phyloP scores from a whole-genome alignment of 92 coral and sea anemone genomes.

The Galaxea fascicularis region DNA sequence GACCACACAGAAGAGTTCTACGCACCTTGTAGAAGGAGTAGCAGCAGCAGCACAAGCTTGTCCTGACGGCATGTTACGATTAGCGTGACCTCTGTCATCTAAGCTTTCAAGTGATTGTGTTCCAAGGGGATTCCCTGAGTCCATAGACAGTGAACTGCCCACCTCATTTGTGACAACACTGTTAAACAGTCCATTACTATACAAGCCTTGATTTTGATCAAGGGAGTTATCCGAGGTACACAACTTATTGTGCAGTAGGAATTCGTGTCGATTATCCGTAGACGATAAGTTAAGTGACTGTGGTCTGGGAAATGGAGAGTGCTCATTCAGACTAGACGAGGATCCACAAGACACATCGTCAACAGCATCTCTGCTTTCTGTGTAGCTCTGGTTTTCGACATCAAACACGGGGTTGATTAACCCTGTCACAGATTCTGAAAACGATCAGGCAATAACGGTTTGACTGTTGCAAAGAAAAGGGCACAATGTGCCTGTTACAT shows the following conservation, averaged over 20 bases:
- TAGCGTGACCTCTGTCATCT: constrained; percentile 49
- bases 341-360: constrained; percentile 28
- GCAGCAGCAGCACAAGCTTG: not conserved
- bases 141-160: constrained; percentile 79
- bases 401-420: constrained; percentile 82
- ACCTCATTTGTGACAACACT: constrained; percentile 20
- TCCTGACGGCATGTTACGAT: not conserved
- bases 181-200: constrained; percentile 9
- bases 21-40: constrained; percentile 5
- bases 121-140: constrained; percentile 79
- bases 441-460: not conserved
- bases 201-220: constrained; percentile 18
- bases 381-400: constrained; percentile 14
- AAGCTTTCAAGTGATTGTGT: constrained; percentile 74
- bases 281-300: constrained; percentile 36
- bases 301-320: constrained; percentile 18
- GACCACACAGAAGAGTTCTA: too few species aligned
- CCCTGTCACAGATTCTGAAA: constrained; percentile 58
- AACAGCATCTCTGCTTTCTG: constrained; percentile 23
- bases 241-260: constrained; percentile 13
- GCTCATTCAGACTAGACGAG: not conserved
- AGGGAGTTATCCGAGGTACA: constrained; percentile 32
- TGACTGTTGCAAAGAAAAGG: too few species aligned
- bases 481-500: too few species aligned
- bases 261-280: constrained; percentile 1